Conservation (phyloP, 2,113 vertebrate genomes). For the Platysteira castanea region DNA sequence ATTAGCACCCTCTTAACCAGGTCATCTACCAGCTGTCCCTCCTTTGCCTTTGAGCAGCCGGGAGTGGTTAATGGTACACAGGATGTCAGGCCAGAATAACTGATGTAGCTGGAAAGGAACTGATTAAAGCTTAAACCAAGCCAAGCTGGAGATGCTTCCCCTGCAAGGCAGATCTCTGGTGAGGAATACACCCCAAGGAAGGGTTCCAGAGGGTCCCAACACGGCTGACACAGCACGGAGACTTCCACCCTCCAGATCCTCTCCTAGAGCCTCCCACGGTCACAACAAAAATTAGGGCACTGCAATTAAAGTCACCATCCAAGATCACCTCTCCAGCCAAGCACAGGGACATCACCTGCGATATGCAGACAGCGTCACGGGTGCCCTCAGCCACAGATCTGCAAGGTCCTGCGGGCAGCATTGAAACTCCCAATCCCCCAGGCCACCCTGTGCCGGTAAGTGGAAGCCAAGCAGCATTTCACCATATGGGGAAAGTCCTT, state of each 20-base stretch:
- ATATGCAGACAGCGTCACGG: background rate
- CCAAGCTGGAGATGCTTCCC: background rate
- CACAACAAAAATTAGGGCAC: background rate
- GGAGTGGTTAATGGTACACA: accelerated
- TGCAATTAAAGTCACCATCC: background rate
- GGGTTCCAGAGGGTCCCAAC: background rate
- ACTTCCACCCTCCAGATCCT: background rate
- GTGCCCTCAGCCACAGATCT: background rate
- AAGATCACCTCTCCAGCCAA: background rate
- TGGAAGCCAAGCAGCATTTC: background rate
- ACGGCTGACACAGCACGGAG: accelerated
- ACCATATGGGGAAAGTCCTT: background rate
- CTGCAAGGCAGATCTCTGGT: background rate
- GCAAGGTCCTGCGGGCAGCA: background rate
- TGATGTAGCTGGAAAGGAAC: background rate
- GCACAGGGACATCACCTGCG: background rate
- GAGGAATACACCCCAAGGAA: background rate
- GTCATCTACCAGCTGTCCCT: background rate
- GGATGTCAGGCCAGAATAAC: background rate
- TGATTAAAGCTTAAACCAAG: background rate
- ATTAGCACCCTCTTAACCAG: background rate
- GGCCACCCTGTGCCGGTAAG: background rate
- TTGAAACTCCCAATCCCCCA: accelerated
- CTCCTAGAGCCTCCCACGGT: background rate
- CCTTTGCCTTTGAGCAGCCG: background rate